phyloP scores from a whole-genome alignment of 2,113 vertebrate species.

The Bubo blakistoni region DNA sequence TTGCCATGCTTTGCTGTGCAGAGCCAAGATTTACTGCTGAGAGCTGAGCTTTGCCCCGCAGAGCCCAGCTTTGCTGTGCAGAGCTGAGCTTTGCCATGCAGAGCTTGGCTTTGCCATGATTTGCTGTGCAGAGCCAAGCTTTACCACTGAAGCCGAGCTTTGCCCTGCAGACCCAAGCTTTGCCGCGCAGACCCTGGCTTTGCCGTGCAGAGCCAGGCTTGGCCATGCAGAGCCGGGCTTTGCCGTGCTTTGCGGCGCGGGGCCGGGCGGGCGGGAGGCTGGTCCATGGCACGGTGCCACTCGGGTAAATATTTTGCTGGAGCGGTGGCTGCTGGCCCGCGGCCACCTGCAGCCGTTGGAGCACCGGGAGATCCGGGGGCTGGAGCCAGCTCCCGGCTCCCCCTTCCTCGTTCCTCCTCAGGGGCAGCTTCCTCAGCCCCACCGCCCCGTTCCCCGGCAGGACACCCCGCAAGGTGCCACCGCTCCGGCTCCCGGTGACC shows the following conservation, averaged over 20 bases:
- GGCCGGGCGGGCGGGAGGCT: neutral
- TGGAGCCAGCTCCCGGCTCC: constrained; percentile 22
- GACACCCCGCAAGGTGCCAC: neutral
- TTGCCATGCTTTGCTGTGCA: no score
- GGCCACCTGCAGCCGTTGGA: constrained; percentile 51
- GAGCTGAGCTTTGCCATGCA: neutral
- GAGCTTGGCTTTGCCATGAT: no score
- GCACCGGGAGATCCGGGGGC: constrained; percentile 55
- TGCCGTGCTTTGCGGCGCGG: neutral
- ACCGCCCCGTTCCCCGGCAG: neutral
- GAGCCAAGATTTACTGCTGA: no score
- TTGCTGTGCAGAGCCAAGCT: neutral
- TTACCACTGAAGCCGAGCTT: neutral
- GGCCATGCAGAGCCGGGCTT: neutral
- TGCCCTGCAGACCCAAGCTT: neutral
- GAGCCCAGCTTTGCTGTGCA: neutral
- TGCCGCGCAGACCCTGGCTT: neutral
- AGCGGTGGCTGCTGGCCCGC: constrained; percentile 43
- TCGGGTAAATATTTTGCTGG: constrained; percentile 68
- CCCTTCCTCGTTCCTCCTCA: neutral
- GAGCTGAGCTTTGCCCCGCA: no score
- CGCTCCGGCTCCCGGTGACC: neutral
- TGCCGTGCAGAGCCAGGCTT: neutral
- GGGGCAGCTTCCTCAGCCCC: neutral
- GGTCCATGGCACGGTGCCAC: constrained; percentile 52